Percentiles rank a stretch among this genome's conserved stretches.
Evolutionary conservation across 2,113 vertebrate genomes (phyloP).

Genomic region (Mesoclemmys tuberculata): DNA sequence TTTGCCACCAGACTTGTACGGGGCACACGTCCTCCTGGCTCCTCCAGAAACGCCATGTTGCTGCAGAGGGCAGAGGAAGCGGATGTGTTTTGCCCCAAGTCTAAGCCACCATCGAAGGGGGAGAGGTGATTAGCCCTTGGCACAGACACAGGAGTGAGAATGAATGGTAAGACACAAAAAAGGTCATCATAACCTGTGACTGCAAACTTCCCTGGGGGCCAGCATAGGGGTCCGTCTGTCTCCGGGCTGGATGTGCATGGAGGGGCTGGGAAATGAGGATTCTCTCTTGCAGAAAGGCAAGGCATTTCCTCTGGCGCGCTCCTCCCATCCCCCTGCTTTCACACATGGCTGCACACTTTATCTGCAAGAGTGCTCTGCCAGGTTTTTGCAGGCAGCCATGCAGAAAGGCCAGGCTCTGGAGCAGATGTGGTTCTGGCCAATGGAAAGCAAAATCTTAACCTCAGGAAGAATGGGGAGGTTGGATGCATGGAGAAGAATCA

Average conservation of each 20-base stretch:
- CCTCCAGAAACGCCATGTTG: too few relatives aligned
- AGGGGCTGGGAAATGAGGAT: conserved; percentile 20
- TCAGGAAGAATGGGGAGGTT: conserved; percentile 14
- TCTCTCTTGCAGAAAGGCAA: background rate
- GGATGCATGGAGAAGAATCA: background rate
- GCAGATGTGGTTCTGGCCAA: conserved; percentile 11
- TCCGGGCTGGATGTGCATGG: background rate
- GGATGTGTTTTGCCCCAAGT: too few relatives aligned
- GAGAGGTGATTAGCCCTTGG: background rate
- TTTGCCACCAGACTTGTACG: background rate
- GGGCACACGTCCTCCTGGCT: too few relatives aligned
- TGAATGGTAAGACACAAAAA: background rate
- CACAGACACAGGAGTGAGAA: background rate
- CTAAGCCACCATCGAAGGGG: too few relatives aligned
- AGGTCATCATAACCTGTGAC: background rate
- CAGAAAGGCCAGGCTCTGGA: conserved; percentile 38
- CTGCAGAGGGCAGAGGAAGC: too few relatives aligned
- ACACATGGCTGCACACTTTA: conserved; percentile 35
- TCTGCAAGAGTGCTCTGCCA: conserved; percentile 21
- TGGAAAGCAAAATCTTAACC: conserved; percentile 43
- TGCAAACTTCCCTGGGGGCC: too few relatives aligned
- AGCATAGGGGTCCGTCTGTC: background rate
- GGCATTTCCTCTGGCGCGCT: background rate
- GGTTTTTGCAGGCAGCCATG: conserved; percentile 7
- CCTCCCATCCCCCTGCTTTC: conserved; percentile 7